Conservation (phyloP, 2,888 invertebrate species). For the Heliconius ismenius region DNA sequence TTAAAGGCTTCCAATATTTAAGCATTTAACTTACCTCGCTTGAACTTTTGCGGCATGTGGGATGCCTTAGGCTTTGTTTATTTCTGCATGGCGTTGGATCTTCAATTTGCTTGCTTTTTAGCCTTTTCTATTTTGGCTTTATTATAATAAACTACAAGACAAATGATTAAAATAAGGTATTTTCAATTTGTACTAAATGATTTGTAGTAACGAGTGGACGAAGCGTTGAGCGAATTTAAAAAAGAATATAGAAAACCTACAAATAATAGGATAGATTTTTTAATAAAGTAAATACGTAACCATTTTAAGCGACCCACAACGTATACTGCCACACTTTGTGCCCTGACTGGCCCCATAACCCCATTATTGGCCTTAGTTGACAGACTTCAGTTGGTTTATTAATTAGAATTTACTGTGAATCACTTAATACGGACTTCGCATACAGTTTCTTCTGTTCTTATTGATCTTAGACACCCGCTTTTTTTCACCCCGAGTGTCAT, state of each 20-base stretch:
- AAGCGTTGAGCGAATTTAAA: neutral
- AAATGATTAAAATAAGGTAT: neutral
- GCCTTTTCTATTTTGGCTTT: neutral
- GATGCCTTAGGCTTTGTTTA: neutral
- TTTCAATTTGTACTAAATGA: neutral
- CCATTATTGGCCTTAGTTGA: too few relatives aligned
- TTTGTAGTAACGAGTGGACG: neutral
- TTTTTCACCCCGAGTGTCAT: too few relatives aligned
- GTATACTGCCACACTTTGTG: too few relatives aligned
- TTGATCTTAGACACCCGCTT: too few relatives aligned
- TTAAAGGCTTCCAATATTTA: slow-evolving; percentile 25
- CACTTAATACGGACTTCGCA: too few relatives aligned
- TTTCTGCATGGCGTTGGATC: slow-evolving; percentile 3
- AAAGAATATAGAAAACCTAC: neutral
- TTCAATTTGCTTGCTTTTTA: neutral
- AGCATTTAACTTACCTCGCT: slow-evolving; percentile 1
- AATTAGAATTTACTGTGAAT: too few relatives aligned
- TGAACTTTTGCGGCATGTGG: neutral
- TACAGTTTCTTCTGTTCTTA: too few relatives aligned
- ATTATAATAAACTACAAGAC: neutral
- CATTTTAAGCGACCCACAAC: neutral
- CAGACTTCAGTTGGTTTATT: too few relatives aligned
- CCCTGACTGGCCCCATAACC: too few relatives aligned
- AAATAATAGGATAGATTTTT: neutral
- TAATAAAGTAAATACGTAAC: neutral